Base-by-base conservation (phyloP, 2,888 invertebrate species). In the Philhelius pedissequus region DNA sequence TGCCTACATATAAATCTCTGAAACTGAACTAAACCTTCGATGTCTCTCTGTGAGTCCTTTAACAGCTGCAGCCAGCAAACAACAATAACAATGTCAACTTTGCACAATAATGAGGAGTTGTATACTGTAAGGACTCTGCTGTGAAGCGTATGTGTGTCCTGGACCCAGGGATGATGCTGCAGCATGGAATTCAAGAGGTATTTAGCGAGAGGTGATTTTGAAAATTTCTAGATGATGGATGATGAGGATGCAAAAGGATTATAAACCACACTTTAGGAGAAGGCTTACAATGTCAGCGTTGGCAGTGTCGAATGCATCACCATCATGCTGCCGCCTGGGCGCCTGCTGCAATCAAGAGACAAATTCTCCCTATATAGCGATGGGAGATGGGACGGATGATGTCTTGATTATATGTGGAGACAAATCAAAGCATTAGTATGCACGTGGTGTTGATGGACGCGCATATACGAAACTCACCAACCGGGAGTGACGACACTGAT, bases 161-260 rank as follows among this genome's bases (percentile, higher is more conserved):
- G 52, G 60, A 45, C 50, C n/a, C 25, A 25, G n/a, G 8, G 18
- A n/a, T 8, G 27, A 18, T 43, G 43, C 45, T 64, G 64, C 64
- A 45, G 32, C 45, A 74, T 69, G 35, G 48, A 73, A 83, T 73
- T 78, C 56, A 74, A 73, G 83, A 74, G 78, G 78, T 62, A 82
- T 82, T 82, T 82, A 82, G 78, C 78, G 60, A 35, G 62, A 60
- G 74, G 79, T 79, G 70, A 79, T 83, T 83, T 82, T 62, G 38
- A 83, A 64, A 70, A 64, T 75, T 79, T 79, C 35, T 64, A 68
- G 20, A 66, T 70, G 74, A 79, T 70, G 64, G 56, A 70, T 74
- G 62, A 69, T 66, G 78, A 66, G 82, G 35, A 22, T 68, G 48
- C 48, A 35, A 62, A 43, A 32, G 78, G 62, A 78, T 78, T 83